Base-by-base conservation (phyloP, 2,888 invertebrate species). In the Brachylomia viminalis region DNA sequence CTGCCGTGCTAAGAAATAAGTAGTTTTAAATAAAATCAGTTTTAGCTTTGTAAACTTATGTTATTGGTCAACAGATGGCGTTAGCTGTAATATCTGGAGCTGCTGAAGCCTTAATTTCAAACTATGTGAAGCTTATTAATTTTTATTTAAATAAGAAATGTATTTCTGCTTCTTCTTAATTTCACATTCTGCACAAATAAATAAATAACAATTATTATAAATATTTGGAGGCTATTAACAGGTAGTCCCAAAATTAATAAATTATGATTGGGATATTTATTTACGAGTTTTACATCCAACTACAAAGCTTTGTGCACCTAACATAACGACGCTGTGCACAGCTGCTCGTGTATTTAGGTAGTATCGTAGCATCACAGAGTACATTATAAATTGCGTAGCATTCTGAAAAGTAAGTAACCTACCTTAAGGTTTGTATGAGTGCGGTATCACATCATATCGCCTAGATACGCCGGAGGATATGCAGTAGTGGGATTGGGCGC, bases 11-110 rank as follows among this genome's bases (percentile, higher is more conserved):
- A 42, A 10, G 6, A 42, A 1, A 1, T 10, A 42, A 42, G 42
- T 42, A 42, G 2, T 15, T 11, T 20, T 15, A 10, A 15, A 45
- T 0, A 30, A 38, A 42, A 2, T 11, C 11, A 33, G 6, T 10
- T 33, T 5, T 0, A 8, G 1, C 68, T 73, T 75, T 56, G 59
- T 73, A 73, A 84, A 75, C 61, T 61, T 62, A 23, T 52, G 4
- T 0, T 30, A 0, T 33, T 11, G 0, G 10, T 23, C 70, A 72
- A 70, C 4, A 87, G 86, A 84, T 87, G 87, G 84, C 82, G 74
- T 30, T 66, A 77, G 33, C 65, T 61, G 75, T 71, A n/a, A 6
- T 13, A 0, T n/a, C 3, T 23, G 11, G 23, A 49, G n/a, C 7
- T 42, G 23, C 47, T 62, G 5, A 20, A 33, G 11, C 2, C 11